Evolutionary conservation across 2,888 invertebrate genomes (phyloP).

Genomic region (Leptopilina myrica): DNA sequence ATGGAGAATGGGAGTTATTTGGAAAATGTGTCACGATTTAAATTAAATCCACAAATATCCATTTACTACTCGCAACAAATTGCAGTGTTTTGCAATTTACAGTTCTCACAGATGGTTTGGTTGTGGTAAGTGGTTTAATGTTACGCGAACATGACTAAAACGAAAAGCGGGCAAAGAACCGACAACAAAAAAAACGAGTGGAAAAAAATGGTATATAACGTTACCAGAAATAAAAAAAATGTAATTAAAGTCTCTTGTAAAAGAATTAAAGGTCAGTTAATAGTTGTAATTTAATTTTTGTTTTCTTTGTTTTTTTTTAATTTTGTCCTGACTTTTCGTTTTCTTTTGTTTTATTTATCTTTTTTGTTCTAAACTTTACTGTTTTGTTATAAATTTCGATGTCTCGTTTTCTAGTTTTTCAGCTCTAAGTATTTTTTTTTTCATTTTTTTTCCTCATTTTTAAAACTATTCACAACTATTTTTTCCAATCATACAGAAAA

Average conservation of each 20-base stretch:
- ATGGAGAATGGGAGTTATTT: background rate
- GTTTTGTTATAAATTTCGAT: too few relatives aligned
- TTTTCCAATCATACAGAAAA: too few relatives aligned
- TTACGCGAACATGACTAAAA: conserved; percentile 23
- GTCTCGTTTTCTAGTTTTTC: too few relatives aligned
- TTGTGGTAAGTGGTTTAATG: conserved; percentile 35
- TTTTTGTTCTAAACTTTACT: too few relatives aligned
- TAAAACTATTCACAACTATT: background rate
- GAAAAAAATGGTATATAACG: background rate
- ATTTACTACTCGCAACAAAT: conserved; percentile 31
- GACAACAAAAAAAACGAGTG: background rate
- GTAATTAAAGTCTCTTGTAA: background rate
- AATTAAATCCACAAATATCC: conserved; percentile 30
- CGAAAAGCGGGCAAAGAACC: conserved; percentile 28
- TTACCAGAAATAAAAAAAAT: background rate
- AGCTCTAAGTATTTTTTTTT: too few relatives aligned
- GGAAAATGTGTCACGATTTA: conserved; percentile 27
- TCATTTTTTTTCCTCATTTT: background rate
- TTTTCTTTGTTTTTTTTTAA: too few relatives aligned
- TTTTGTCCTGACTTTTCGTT: too few relatives aligned
- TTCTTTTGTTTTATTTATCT: too few relatives aligned
- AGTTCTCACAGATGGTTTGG: conserved; percentile 7
- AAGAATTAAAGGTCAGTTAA: conserved; percentile 7
- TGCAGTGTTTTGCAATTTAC: conserved; percentile 35
- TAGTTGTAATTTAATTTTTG: background rate